These are phyloP conservation scores for Eidolon helvum DNA, from an alignment of 2,113 vertebrate species.

Conservation along the genomic window DNA sequence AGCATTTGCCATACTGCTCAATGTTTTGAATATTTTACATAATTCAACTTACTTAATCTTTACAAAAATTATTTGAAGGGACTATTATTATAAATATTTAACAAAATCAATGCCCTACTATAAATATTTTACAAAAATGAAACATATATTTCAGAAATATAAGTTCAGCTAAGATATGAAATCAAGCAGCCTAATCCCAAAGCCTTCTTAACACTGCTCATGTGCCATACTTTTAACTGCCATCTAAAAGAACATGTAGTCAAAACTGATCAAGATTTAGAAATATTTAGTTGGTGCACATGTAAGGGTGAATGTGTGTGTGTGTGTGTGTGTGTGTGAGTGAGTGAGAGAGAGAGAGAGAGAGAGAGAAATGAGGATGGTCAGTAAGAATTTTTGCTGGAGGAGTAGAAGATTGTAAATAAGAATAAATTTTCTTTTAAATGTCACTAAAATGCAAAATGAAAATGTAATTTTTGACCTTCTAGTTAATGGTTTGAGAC, in stretches of 20 bases:
- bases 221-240: background rate
- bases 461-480: background rate
- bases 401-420: background rate
- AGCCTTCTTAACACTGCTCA: background rate
- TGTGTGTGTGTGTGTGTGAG: background rate
- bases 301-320: background rate
- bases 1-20: background rate
- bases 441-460: background rate
- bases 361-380: background rate
- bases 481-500: background rate
- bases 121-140: background rate
- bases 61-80: background rate
- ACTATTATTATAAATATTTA: slow-evolving; percentile 20
- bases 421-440: background rate
- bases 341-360: background rate
- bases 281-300: background rate
- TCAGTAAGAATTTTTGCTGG: background rate
- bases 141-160: background rate
- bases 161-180: background rate
- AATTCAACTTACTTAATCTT: background rate
- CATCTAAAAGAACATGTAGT: background rate
- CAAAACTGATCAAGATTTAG: background rate
- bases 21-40: background rate
- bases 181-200: background rate
- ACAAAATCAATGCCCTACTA: background rate